Base-by-base conservation (phyloP, 1,140 invertebrate species). In the Lasioglossum albipes region DNA sequence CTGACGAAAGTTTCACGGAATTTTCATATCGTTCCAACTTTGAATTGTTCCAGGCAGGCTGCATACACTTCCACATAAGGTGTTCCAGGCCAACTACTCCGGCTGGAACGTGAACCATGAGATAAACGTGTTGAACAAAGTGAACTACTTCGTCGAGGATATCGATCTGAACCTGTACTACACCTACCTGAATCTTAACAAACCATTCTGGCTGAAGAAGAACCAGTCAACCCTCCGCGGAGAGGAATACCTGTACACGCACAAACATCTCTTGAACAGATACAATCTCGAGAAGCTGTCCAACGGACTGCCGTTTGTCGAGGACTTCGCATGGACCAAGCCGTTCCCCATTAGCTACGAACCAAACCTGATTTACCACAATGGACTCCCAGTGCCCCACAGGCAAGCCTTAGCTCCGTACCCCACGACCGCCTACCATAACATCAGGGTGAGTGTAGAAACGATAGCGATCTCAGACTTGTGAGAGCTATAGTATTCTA, bases 141-240 rank as follows among this genome's bases (percentile, higher is more conserved):
- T 96, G 41, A 94, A 94, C 77, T 96, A 96, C 85, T 96, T 95
- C 87, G 94, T 94, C 36, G 95, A 96, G 91, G 96, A 96, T 86
- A 94, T 96, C 83, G 96, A 95, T 41, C 91, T 96, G 54, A 96
- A 96, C 84, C 93, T 94, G 7, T 96, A 95, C 90, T 96, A 96
- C 85, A 95, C 94, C 88, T 94, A 93, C 89, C 93, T 93, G 90
- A 84, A 89, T 59, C 76, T 93, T 52, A 91, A 94, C 61, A 93
- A 90, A 67, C 94, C 95, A 3, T 92, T 92, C 92, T 95, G 94
- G 94, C 88, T 94, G 62, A 89, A 90, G 42, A 89, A 91, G 45
- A 86, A 90, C 12, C 89, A 90, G 3, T 61, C 64, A 0, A 72
- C 82, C 22, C 81, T 79, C 12, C 88, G 90, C 7, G 92, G 92